Evolutionary conservation across 2,888 invertebrate species (phyloP).

Genomic region (Drosophila setosimentum): DNA sequence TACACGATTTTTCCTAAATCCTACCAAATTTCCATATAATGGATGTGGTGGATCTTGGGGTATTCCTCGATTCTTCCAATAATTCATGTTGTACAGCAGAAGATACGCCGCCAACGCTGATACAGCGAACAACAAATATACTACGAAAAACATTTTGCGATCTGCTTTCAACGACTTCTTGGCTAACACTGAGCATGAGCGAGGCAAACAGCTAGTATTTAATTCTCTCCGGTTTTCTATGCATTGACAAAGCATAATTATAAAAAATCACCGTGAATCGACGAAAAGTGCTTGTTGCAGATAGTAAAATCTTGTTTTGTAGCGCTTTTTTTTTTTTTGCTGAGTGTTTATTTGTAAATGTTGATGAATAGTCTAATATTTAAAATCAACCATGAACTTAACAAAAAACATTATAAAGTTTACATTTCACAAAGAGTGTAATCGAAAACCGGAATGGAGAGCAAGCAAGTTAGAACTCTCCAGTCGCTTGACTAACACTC

Average conservation of each 20-base stretch:
- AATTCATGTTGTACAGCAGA: constrained; percentile 43
- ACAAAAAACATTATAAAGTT: background rate
- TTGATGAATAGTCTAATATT: background rate
- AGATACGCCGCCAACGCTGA: constrained; percentile 47
- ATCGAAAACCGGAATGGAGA: background rate
- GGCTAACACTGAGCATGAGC: constrained; percentile 7
- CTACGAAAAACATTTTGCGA: constrained; percentile 37
- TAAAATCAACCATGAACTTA: background rate
- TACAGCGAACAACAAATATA: constrained; percentile 53
- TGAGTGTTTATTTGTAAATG: background rate
- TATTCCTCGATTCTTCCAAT: constrained; percentile 55
- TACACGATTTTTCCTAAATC: constrained; percentile 45
- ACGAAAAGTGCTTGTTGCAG: background rate
- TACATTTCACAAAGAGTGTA: background rate
- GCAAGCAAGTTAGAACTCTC: background rate
- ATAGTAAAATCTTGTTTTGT: background rate
- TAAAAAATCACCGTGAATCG: background rate
- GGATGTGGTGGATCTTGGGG: constrained; percentile 54
- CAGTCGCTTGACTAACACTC: background rate
- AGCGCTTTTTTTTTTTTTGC: too few relatives aligned
- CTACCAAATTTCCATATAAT: constrained; percentile 50
- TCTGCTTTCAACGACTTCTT: background rate
- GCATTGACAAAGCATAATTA: accelerated
- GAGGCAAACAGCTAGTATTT: background rate
- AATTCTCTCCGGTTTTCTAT: background rate